Percentiles rank a stretch among this genome's conserved stretches.
These are phyloP conservation scores for Machaerirhynchus nigripectus DNA, from an alignment of 2,113 vertebrate species.

Conservation along the genomic window DNA sequence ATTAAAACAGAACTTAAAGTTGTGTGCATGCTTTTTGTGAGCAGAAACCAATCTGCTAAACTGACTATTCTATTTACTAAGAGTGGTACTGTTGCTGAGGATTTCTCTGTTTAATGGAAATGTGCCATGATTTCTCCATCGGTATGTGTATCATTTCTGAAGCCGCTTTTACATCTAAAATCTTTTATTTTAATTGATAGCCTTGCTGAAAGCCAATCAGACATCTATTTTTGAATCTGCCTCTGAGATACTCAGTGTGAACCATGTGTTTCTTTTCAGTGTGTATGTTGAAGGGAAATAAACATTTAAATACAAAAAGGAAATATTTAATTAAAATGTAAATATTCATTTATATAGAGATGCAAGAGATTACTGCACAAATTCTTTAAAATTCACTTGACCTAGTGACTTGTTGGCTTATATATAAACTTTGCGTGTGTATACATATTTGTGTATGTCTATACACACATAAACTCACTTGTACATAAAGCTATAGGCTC, in stretches of 20 bases:
- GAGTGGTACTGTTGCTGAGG: constrained; percentile 76
- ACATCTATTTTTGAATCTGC: constrained; percentile 68
- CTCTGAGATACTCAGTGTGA: constrained; percentile 68
- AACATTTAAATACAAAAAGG: constrained; percentile 56
- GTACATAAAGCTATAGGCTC: constrained; percentile 23
- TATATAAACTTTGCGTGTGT: constrained; percentile 14
- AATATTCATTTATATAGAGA: constrained; percentile 6
- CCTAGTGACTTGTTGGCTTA: constrained; percentile 20
- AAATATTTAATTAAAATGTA: constrained; percentile 50
- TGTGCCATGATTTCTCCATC: constrained; percentile 83
- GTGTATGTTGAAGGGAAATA: constrained; percentile 61
- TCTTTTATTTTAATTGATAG: constrained; percentile 78
- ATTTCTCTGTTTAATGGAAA: constrained; percentile 79
- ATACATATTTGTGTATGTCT: constrained; percentile 19
- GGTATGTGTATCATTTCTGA: constrained; percentile 81
- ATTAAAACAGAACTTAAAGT: constrained; percentile 86
- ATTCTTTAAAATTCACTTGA: constrained; percentile 41
- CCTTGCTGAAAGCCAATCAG: constrained; percentile 93
- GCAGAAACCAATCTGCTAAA: constrained; percentile 82
- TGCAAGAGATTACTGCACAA: not conserved
- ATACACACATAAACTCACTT: not conserved
- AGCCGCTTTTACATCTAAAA: constrained; percentile 72
- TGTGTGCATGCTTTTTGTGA: constrained; percentile 94
- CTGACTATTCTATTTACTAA: constrained; percentile 75
- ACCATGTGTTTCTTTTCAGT: constrained; percentile 71